A percentile compares a stretch with the other conserved stretches of the same genome.
Evolutionary conservation across 2,888 invertebrate genomes (phyloP).

Genomic region (Ophioninae sp.): DNA sequence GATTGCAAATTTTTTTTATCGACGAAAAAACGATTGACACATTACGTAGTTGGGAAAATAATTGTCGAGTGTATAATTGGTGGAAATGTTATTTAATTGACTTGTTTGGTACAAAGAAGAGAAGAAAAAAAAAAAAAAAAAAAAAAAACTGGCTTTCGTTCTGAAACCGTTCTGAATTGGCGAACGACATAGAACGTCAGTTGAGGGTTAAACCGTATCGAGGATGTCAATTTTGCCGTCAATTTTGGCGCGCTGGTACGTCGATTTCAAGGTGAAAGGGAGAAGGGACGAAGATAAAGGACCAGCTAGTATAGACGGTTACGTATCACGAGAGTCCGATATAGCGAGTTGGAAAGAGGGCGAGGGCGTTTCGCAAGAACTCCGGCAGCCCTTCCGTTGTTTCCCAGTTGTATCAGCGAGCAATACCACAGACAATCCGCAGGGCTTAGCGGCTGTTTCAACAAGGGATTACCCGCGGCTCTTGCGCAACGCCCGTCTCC

Average conservation of each 20-base stretch:
- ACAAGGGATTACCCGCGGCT: conserved; percentile 78
- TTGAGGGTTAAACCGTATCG: conserved; percentile 42
- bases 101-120: neutral
- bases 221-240: neutral
- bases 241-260: conserved; percentile 13
- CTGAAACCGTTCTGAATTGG: conserved; percentile 22
- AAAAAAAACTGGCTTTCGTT: neutral
- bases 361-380: conserved; percentile 30
- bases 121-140: neutral
- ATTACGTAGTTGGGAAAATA: too few species aligned
- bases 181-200: conserved; percentile 23
- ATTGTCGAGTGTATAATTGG: too few species aligned
- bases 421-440: conserved; percentile 80
- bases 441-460: conserved; percentile 80
- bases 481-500: conserved; percentile 55
- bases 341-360: conserved; percentile 57
- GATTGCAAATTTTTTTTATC: too few species aligned
- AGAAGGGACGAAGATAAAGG: conserved; percentile 60
- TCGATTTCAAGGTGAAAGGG: conserved; percentile 34
- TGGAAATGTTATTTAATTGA: too few species aligned
- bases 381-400: conserved; percentile 65
- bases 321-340: conserved; percentile 57
- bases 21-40: too few species aligned
- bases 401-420: conserved; percentile 75
- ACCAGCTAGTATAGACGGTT: conserved; percentile 60